Conservation (phyloP, 2,113 vertebrate genomes). For the Pachycephala philippinensis region DNA sequence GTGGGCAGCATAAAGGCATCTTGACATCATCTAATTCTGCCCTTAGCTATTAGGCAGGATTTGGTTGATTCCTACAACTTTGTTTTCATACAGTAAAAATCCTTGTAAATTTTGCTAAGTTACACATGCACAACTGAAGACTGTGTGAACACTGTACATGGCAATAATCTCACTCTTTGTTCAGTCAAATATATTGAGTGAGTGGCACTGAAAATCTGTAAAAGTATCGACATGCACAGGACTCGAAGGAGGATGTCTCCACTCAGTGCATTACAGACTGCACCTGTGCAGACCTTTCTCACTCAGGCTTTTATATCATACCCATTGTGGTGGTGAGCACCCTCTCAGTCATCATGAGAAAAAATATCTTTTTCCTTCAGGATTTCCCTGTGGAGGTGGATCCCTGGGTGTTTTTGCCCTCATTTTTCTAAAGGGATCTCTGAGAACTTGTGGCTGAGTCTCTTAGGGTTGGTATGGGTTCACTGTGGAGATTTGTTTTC, state of each 20-base stretch:
- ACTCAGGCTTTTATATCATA: not conserved
- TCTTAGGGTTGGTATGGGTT: too few species aligned
- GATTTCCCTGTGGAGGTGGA: not conserved
- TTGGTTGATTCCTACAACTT: not conserved
- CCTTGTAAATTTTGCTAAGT: not conserved
- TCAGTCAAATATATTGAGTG: not conserved
- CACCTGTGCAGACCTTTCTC: not conserved
- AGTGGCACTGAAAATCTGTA: not conserved
- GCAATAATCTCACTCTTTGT: not conserved
- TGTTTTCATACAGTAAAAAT: rapidly evolving
- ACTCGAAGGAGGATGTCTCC: not conserved
- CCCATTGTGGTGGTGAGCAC: not conserved
- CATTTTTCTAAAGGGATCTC: not conserved
- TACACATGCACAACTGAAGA: not conserved
- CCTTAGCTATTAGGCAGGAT: not conserved
- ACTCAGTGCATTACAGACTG: not conserved
- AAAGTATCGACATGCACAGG: not conserved
- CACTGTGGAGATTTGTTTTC: not conserved
- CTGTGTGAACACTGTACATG: not conserved
- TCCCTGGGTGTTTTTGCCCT: not conserved
- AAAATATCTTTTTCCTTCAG: not conserved
- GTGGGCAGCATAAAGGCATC: not conserved
- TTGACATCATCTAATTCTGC: not conserved
- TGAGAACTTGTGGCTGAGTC: not conserved
- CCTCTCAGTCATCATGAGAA: not conserved